Base-by-base conservation (phyloP, 2,113 vertebrate genomes). In the Hippocampus zosterae region DNA sequence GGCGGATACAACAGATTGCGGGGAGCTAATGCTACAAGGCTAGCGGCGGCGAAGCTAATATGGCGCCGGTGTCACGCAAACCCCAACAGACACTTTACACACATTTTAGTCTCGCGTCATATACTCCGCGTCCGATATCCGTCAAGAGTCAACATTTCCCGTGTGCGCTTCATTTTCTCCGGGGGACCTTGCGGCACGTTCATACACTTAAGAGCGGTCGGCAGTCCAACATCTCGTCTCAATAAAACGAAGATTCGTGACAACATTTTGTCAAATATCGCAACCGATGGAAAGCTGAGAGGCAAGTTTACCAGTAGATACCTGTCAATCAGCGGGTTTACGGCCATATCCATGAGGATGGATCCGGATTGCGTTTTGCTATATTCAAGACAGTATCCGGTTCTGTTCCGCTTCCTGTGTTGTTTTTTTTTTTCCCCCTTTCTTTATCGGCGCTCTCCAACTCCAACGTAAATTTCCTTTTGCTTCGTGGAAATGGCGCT, bases 401-500 rank as follows among this genome's bases (percentile, higher is more conserved):
- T 74, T 79, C 81, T 72, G 78, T 67, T 78, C 81, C 82, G 76
- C 82, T 65, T 44, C 42, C 63, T 42, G 63, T 27, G 23, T 68
- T 40, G 41, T 37, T n/a, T 41, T 64, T 67, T 37, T 55, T 40
- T 41, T 53, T 2, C 5, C 5, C 13, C 25, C 9, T 8, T 78
- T 74, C 57, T 65, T 48, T 71, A 76, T 79, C 70, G 68, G 68
- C 52, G 82, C 74, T 81, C 84, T 83, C 65, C 73, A 61, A 71
- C 72, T 0, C 16, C 3, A n/a, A 42, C 40, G 23, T 65, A 69
- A 42, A 37, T 3, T 16, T 0, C 67, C 10, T n/a, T 76, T 70
- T 40, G 84, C 88, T 88, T 89, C 90, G 91, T 72, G 86, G 91
- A 92, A 93, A 93, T 92, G 92, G 91, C 91, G 91, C 89, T 85